Percentiles rank a stretch among this genome's conserved stretches.
Conservation (phyloP, 2,888 invertebrate species). For the Achlya flavicornis region DNA sequence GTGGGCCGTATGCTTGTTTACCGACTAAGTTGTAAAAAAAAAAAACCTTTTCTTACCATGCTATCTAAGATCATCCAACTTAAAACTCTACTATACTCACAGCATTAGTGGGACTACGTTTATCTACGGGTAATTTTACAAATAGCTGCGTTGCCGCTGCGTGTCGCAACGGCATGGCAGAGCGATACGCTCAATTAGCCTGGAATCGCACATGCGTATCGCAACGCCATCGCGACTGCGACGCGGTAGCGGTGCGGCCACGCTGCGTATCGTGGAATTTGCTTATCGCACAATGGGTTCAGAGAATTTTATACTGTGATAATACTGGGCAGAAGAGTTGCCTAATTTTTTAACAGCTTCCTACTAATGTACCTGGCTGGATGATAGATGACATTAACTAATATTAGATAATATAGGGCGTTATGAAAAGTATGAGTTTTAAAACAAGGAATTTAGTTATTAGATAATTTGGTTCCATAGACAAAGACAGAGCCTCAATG, state of each 20-base stretch:
- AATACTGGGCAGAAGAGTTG: background rate
- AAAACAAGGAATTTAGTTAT: no score
- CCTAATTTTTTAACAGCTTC: background rate
- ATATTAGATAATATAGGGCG: no score
- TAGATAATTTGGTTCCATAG: no score
- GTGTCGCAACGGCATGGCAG: conserved; percentile 2
- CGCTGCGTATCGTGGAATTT: conserved; percentile 21
- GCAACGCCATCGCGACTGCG: conserved; percentile 32
- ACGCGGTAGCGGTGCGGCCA: conserved; percentile 13
- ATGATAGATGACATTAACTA: no score
- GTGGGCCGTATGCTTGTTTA: no score
- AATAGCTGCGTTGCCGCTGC: conserved; percentile 2
- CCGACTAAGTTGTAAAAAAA: no score
- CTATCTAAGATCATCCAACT: background rate
- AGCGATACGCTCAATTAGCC: conserved; percentile 41
- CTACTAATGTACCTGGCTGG: no score
- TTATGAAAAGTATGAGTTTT: no score
- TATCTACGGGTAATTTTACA: conserved; percentile 10
- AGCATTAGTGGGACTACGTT: conserved; percentile 2
- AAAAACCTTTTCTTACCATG: background rate
- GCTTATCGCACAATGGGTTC: conserved; percentile 23
- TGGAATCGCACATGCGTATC: conserved; percentile 50
- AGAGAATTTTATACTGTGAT: conserved; percentile 24
- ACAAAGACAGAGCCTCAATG: no score
- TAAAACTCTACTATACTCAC: background rate